Percentiles rank a stretch among this genome's conserved stretches.
These are phyloP conservation scores for Periophthalmus magnuspinnatus DNA, from an alignment of 2,797 vertebrate genomes.

Conservation along the genomic window DNA sequence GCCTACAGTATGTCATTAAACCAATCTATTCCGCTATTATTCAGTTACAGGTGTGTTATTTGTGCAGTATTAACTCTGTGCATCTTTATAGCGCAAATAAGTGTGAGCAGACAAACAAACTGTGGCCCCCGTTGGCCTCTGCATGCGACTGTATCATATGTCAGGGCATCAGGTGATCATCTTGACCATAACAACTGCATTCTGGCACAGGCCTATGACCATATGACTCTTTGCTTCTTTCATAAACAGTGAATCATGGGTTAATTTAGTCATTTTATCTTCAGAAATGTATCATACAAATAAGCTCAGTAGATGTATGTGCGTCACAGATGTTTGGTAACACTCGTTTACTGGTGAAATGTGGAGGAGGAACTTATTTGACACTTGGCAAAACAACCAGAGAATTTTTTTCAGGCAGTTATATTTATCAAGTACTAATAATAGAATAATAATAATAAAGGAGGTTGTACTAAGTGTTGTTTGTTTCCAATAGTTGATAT, in stretches of 20 bases:
- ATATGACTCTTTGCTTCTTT: background rate
- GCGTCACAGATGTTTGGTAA: background rate
- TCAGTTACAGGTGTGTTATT: too few species aligned
- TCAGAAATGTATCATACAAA: background rate
- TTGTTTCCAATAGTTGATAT: background rate
- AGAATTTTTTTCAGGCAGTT: background rate
- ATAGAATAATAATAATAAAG: background rate
- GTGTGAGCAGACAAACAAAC: constrained; percentile 6
- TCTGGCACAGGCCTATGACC: constrained; percentile 7
- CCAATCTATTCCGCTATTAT: too few species aligned
- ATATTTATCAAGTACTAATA: background rate
- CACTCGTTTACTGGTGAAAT: background rate
- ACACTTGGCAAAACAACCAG: background rate
- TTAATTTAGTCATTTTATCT: background rate
- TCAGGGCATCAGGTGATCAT: constrained; percentile 26
- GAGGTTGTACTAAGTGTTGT: background rate
- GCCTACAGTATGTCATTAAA: background rate
- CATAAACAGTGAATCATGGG: background rate
- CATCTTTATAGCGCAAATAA: constrained; percentile 1
- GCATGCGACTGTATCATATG: constrained; percentile 22
- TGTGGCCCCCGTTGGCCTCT: constrained; percentile 8
- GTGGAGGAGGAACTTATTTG: background rate
- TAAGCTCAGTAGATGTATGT: background rate
- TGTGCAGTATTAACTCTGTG: background rate
- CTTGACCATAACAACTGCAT: constrained; percentile 3